Base-by-base conservation (phyloP, 35 echinoderm and acorn worm genomes). In the Apostichopus californicus region DNA sequence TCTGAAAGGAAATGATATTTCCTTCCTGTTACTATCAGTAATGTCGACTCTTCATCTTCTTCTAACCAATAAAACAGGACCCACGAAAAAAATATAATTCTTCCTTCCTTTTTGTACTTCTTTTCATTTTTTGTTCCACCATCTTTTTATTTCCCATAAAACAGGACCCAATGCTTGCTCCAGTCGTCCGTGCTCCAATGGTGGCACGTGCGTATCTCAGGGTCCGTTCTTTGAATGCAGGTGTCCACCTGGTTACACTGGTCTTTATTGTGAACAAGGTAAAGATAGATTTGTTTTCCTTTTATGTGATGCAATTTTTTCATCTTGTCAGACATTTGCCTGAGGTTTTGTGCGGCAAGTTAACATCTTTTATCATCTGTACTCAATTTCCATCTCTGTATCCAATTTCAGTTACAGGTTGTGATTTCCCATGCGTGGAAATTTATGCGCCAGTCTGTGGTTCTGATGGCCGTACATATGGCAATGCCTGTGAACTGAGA, bases 241-340 rank as follows among this genome's bases (percentile, higher is more conserved):
- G 9, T 79, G 77, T 79, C 77, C 77, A 24, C 77, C n/a, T 5
- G 77, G 77, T 24, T 79, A 18, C 77, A 79, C 77, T 79, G 77
- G 77, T 5, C 22, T 22, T 79, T 9, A 79, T 46, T 79, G 77
- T 22, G 21, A 13, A 79, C 9, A 79, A 10, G 13, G 77, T 79
- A 79, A 24, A 34, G n/a, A n/a, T n/a, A 34, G 28, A 25, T 25
- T 25, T 25, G 1, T 34, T 34, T 34, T 1, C 28, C 1, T 34
- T 34, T 34, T 1, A 34, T n/a, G n/a, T n/a, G n/a, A n/a, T 25
- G 24, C 24, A 25, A 25, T 25, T 72, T 72, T 72, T 14, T 1
- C 68, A 72, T 72, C n/a, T 72, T 72, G 11, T 72, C 68, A 72
- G 28, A 34, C 28, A 34, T 34, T 34, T 0, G 28, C 28, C 28